A percentile compares a stretch with the other conserved stretches of the same genome.
phyloP scores from a whole-genome alignment of 2,888 invertebrate genomes.

The Eumacrocentrus americanus region DNA sequence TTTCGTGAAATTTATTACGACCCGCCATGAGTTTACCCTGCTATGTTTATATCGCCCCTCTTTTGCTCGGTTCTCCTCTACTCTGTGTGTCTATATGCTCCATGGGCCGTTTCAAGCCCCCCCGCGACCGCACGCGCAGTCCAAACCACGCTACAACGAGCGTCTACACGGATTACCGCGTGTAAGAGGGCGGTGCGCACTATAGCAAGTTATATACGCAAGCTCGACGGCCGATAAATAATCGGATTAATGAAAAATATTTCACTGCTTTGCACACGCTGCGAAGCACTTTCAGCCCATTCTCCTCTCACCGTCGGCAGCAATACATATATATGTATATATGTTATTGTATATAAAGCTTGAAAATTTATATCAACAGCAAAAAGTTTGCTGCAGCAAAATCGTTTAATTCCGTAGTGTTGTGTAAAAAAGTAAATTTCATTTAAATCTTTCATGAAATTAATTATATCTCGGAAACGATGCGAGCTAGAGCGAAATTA shows the following conservation, averaged over 20 bases:
- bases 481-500: no score
- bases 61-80: conserved; percentile 10
- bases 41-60: background rate
- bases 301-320: conserved; percentile 10
- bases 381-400: background rate
- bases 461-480: no score
- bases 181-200: conserved; percentile 28
- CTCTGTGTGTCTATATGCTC: conserved; percentile 1
- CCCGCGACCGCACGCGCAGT: conserved; percentile 1
- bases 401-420: no score
- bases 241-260: conserved; percentile 42
- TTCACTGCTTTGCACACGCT: conserved; percentile 35
- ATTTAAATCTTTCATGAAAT: no score
- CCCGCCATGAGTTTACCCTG: conserved; percentile 12
- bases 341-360: conserved; percentile 9
- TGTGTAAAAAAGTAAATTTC: no score
- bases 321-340: conserved; percentile 6
- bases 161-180: conserved; percentile 36
- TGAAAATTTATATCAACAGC: conserved; percentile 6
- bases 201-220: conserved; percentile 19
- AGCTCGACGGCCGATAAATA: conserved; percentile 37
- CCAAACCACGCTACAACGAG: conserved; percentile 29
- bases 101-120: conserved; percentile 20
- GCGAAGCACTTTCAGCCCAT: conserved; percentile 1
- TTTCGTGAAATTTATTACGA: conserved; percentile 53